Evolutionary conservation across 2,113 vertebrate species (phyloP).

Genomic region (Syngnathoides biaculeatus): DNA sequence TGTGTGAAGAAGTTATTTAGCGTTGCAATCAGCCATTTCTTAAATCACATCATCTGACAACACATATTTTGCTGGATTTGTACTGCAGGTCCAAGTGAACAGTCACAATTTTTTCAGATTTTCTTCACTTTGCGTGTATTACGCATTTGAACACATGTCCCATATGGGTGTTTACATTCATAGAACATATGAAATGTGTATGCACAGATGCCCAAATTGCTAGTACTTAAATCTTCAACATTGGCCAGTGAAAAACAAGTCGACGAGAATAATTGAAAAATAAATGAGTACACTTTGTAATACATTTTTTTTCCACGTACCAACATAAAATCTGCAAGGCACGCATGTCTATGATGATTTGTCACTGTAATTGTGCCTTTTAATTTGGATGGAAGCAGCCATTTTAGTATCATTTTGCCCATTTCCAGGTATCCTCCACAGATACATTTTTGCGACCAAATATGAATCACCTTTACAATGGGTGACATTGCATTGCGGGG

Average conservation of each 20-base stretch:
- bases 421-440: too few relatives aligned
- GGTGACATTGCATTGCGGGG: too few relatives aligned
- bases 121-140: not conserved
- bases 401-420: too few relatives aligned
- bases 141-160: not conserved
- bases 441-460: too few relatives aligned
- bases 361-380: too few relatives aligned
- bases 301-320: not conserved
- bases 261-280: not conserved
- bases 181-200: not conserved
- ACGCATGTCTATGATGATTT: too few relatives aligned
- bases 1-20: conserved; percentile 8
- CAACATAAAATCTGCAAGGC: not conserved
- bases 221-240: not conserved
- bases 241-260: not conserved
- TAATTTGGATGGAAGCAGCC: too few relatives aligned
- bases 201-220: not conserved
- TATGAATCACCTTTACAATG: too few relatives aligned
- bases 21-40: not conserved
- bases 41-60: too few relatives aligned
- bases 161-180: not conserved
- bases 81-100: not conserved
- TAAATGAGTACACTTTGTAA: not conserved
- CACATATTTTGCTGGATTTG: not conserved
- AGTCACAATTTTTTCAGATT: not conserved